These are phyloP conservation scores for Drosophila oshimai DNA, from an alignment of 1,140 invertebrate species.

Conservation along the genomic window DNA sequence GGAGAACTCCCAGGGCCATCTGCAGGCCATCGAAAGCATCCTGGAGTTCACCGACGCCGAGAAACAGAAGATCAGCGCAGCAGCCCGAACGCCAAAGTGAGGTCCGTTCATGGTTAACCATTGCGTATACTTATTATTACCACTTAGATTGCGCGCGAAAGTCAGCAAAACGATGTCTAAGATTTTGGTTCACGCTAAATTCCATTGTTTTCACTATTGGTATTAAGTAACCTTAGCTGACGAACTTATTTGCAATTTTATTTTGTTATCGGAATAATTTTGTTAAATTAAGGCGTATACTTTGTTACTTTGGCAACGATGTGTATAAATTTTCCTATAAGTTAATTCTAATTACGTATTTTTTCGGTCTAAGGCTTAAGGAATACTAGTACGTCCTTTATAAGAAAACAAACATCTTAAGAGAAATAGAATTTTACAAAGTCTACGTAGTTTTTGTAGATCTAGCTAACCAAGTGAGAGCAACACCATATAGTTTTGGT, in stretches of 20 bases:
- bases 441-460: conserved; percentile 48
- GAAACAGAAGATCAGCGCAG: conserved; percentile 89
- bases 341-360: conserved; percentile 32
- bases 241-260: conserved; percentile 71
- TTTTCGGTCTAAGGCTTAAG: conserved; percentile 46
- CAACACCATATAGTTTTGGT: conserved; percentile 43
- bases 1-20: conserved; percentile 91
- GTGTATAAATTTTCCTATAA: conserved; percentile 43
- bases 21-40: conserved; percentile 93
- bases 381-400: conserved; percentile 38
- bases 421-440: conserved; percentile 54
- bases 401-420: conserved; percentile 14
- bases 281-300: conserved; percentile 52
- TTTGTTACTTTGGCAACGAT: conserved; percentile 28
- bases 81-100: conserved; percentile 84
- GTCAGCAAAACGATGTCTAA: conserved; percentile 65
- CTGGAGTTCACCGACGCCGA: conserved; percentile 90
- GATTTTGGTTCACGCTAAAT: conserved; percentile 65
- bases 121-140: conserved; percentile 34
- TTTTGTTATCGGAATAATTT: conserved; percentile 68
- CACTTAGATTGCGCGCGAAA: conserved; percentile 18
- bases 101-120: conserved; percentile 15
- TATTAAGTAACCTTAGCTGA: conserved; percentile 1
- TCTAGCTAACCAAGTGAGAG: conserved; percentile 43
- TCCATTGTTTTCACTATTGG: conserved; percentile 58